phyloP scores from a whole-genome alignment of 2,797 vertebrate species.

The Rhinichthys osculus region DNA sequence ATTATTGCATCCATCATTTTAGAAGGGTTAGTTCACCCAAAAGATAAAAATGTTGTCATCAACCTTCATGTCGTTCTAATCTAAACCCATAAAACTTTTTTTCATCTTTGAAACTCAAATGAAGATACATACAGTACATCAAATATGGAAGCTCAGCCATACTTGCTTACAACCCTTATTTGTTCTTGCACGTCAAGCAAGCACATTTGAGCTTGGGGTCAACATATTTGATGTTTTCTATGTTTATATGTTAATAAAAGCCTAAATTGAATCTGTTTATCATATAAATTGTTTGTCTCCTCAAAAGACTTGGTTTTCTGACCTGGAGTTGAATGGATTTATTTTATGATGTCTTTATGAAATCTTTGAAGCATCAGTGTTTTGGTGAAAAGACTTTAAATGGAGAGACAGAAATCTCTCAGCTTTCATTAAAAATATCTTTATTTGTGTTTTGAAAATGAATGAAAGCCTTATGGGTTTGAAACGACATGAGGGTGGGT shows the following conservation, averaged over 20 bases:
- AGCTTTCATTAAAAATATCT: neutral
- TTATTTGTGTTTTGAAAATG: neutral
- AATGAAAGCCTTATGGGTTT: neutral
- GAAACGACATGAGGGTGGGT: neutral
- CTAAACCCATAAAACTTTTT: no score
- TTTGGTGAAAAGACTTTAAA: neutral
- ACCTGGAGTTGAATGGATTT: neutral
- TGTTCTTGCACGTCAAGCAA: neutral
- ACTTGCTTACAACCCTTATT: neutral
- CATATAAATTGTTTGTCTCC: neutral
- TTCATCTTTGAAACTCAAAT: neutral
- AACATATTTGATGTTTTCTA: neutral
- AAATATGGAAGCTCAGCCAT: neutral
- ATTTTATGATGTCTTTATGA: neutral
- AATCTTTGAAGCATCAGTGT: neutral
- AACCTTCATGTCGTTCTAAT: neutral
- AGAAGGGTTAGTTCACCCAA: no score
- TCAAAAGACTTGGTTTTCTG: neutral
- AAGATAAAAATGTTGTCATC: no score
- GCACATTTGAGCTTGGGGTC: neutral
- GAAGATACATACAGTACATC: neutral
- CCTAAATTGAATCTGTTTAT: neutral
- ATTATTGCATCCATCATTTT: no score
- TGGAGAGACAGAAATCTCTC: neutral
- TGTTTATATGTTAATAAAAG: neutral